phyloP scores from a whole-genome alignment of 2,888 invertebrate genomes.

The Phaonia tiefii region DNA sequence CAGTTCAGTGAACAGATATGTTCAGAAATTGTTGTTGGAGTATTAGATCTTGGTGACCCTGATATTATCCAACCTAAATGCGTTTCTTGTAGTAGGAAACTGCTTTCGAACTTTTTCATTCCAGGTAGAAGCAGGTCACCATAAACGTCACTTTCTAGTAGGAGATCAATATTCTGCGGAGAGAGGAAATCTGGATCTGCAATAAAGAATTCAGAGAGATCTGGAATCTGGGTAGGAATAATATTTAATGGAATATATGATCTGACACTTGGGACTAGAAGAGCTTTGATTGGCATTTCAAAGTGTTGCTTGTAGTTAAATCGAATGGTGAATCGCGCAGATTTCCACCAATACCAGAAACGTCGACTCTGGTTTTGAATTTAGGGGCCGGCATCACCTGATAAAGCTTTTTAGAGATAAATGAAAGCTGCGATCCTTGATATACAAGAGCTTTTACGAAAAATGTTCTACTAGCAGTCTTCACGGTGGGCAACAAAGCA shows the following conservation, averaged over 20 bases:
- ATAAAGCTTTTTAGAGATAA: constrained; percentile 36
- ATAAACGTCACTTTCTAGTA: constrained; percentile 45
- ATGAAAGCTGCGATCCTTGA: constrained; percentile 47
- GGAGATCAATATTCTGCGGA: constrained; percentile 42
- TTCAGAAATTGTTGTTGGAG: neutral
- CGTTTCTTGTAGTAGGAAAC: constrained; percentile 51
- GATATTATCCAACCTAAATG: constrained; percentile 58
- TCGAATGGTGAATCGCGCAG: neutral
- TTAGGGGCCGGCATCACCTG: constrained; percentile 24
- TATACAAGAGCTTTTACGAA: constrained; percentile 38
- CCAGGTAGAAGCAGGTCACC: constrained; percentile 36
- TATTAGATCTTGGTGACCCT: neutral
- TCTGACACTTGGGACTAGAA: constrained; percentile 39
- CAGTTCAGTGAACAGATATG: constrained; percentile 40
- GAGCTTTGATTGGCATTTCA: constrained; percentile 10
- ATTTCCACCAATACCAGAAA: constrained; percentile 52
- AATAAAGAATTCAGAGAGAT: constrained; percentile 26
- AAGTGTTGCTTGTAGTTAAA: constrained; percentile 27
- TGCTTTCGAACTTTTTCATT: constrained; percentile 48
- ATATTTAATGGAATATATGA: constrained; percentile 36
- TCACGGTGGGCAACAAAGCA: constrained; percentile 41
- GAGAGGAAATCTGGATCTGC: constrained; percentile 38
- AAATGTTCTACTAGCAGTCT: neutral
- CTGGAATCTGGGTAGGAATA: neutral
- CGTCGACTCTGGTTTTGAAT: constrained; percentile 25